phyloP scores from a whole-genome alignment of 2,888 invertebrate species.

The Drosophila robusta region DNA sequence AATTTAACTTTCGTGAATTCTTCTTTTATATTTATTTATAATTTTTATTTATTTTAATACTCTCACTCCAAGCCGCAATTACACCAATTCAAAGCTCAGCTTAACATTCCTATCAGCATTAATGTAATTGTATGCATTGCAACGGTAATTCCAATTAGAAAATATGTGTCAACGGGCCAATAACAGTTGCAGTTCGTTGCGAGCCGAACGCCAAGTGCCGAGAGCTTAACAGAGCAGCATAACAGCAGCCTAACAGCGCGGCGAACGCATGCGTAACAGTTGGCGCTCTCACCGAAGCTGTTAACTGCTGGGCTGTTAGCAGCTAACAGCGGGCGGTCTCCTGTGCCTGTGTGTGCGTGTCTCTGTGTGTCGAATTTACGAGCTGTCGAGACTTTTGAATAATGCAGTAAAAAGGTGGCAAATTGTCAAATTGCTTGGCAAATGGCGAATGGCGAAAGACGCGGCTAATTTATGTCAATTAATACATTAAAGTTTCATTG shows the following conservation, averaged over 20 bases:
- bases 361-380: constrained; percentile 31
- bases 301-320: constrained; percentile 44
- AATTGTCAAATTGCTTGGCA: constrained; percentile 64
- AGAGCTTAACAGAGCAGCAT: constrained; percentile 8
- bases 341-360: not conserved
- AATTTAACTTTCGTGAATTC: no score
- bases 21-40: not conserved
- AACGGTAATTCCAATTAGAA: constrained; percentile 72
- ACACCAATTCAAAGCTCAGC: not conserved
- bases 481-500: constrained; percentile 68
- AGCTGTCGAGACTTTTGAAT: constrained; percentile 43
- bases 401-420: constrained; percentile 53
- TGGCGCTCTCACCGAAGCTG: constrained; percentile 41
- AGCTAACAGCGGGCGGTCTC: constrained; percentile 14
- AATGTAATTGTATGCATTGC: constrained; percentile 25
- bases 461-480: constrained; percentile 73
- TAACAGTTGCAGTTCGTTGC: constrained; percentile 43
- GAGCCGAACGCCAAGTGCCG: constrained; percentile 23
- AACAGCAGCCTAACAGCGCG: constrained; percentile 31
- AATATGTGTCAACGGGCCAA: constrained; percentile 73
- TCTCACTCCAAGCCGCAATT: not conserved
- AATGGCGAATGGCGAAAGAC: constrained; percentile 36
- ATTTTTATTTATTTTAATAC: not conserved
- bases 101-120: constrained; percentile 10
- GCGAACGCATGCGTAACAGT: constrained; percentile 57